Evolutionary conservation across 2,797 vertebrate genomes (phyloP), one percentile per base, ranked within the genome.

Genomic region (Merluccius polli): DNA sequence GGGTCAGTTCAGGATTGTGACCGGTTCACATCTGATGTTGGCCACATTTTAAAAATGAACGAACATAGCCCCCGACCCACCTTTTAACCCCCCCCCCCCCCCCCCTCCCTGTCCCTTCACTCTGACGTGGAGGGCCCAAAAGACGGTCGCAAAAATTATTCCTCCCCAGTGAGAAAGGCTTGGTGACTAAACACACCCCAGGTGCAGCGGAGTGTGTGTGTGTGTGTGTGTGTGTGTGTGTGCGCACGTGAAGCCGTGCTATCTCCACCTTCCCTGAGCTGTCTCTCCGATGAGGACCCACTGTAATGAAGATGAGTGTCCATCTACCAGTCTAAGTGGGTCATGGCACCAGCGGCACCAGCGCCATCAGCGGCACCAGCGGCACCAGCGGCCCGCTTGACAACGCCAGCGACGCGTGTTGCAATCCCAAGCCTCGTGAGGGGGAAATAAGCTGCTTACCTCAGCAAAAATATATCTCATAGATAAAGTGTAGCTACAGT

Each of bases 221-320:
- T 52, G 44, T 52, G 44, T 52, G 44, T 52, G 44, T 52, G 44
- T 21, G 44, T 18, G 16, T 48, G 41, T 48, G 41, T 48, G 41
- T 48, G 41, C 5, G 44, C 21, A 18, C 5, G 44, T 63, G 52
- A 18, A 21, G 48, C 48, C 48, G 2, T 4, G 2, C 41, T 44
- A n/a, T 52, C 48, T 52, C 48, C 18, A 21, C 48, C 48, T n/a
- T 21, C 52, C 52, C 52, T 63, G 52, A 63, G 52, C 52, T 63
- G 52, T 63, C 52, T 63, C 52, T 63, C 52, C 18, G 52, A 24
- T 27, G n/a, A 63, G 52, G 10, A 24, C n/a, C 52, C 52, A 3
- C 7, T 63, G 52, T 63, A 63, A 63, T 63, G 52, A 63, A 63
- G 52, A 63, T 63, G n/a, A 27, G 52, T 63, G 52, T 63, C 52